Base-by-base conservation (phyloP, 1,140 invertebrate species). In the Zaprionus davidi region DNA sequence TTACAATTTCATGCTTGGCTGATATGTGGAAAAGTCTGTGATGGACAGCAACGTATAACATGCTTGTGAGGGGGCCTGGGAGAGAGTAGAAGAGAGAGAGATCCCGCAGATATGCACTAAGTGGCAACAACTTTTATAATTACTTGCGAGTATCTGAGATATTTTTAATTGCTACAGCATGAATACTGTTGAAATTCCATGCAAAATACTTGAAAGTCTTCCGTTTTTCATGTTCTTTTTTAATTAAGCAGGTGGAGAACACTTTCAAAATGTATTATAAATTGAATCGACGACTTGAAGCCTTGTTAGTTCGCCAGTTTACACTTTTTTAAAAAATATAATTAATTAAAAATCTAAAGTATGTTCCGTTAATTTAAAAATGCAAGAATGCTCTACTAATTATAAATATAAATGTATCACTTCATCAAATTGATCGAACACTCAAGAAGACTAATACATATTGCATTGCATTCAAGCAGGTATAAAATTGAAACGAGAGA, bases 1-100 rank as follows among this genome's bases (percentile, higher is more conserved):
- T 78, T 75, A 70, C 46, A 66, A 49, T 72, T 85, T 76, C 59
- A 78, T 76, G 70, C 72, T 31, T 72, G 41, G 69, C 68, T 64
- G 58, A 46, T 20, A 62, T 69, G 65, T 55, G 66, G 53, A 63
- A 46, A 46, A 17, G n/a, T 46, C 41, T 46, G 41, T 46, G 41
- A 46, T 17, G n/a, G 41, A 46, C 41, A 17, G n/a, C n/a, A 3
- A 46, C n/a, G 17, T 11, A 17, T 17, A n/a, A 41, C 38, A 17
- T 1, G 7, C 4, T 44, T 17, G 41, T 5, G n/a, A 5, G 41
- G 15, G 38, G 2, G 0, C 15, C 7, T 26, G 24, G 5, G 24
- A 26, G 24, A 26, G n/a, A 9, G 6, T 38, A 4, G 44, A 13
- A 56, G 55, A n/a, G 41, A 44, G 15, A 46, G 9, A 53, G 66